Percentiles rank a stretch among this genome's conserved stretches.
phyloP scores from a whole-genome alignment of 2,888 invertebrate species.

The Lasiommata megera region DNA sequence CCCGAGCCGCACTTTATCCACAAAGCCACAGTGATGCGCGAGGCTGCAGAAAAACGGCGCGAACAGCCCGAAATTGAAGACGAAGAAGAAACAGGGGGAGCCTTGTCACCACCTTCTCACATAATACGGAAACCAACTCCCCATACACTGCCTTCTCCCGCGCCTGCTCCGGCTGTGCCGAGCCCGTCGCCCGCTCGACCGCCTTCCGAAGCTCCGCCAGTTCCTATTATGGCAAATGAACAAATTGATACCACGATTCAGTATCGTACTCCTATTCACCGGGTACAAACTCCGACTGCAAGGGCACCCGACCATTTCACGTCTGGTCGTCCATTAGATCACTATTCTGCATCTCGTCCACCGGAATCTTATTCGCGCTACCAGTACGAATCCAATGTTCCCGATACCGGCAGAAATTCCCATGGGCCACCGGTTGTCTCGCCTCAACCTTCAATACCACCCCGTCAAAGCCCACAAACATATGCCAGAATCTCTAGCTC shows the following conservation, averaged over 20 bases:
- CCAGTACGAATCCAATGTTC: slow-evolving; percentile 57
- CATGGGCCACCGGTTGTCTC: slow-evolving; percentile 55
- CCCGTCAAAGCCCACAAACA: slow-evolving; percentile 67
- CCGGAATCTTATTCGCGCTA: slow-evolving; percentile 63
- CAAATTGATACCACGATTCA: slow-evolving; percentile 50
- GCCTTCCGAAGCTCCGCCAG: slow-evolving; percentile 54
- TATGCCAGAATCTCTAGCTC: slow-evolving; percentile 64
- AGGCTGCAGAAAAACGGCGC: slow-evolving; percentile 73
- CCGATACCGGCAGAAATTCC: slow-evolving; percentile 55
- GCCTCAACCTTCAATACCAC: slow-evolving; percentile 59
- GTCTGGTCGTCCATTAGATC: slow-evolving; percentile 64
- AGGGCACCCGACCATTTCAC: slow-evolving; percentile 63
- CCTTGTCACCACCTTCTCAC: slow-evolving; percentile 74
- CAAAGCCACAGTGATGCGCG: slow-evolving; percentile 78
- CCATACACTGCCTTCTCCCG: slow-evolving; percentile 61
- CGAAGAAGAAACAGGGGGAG: slow-evolving; percentile 62
- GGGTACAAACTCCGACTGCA: slow-evolving; percentile 60
- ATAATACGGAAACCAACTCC: slow-evolving; percentile 71
- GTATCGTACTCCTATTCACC: slow-evolving; percentile 54
- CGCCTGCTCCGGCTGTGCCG: slow-evolving; percentile 55
- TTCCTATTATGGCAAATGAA: slow-evolving; percentile 48
- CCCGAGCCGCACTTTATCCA: slow-evolving; percentile 80
- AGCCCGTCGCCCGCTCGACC: slow-evolving; percentile 45
- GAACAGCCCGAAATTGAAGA: slow-evolving; percentile 70
- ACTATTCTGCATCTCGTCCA: slow-evolving; percentile 62